Evolutionary conservation across 92 coral and sea anemone genomes (phyloP), one percentile per base, ranked within the genome.

Genomic region (Virgularia gustaviana): DNA sequence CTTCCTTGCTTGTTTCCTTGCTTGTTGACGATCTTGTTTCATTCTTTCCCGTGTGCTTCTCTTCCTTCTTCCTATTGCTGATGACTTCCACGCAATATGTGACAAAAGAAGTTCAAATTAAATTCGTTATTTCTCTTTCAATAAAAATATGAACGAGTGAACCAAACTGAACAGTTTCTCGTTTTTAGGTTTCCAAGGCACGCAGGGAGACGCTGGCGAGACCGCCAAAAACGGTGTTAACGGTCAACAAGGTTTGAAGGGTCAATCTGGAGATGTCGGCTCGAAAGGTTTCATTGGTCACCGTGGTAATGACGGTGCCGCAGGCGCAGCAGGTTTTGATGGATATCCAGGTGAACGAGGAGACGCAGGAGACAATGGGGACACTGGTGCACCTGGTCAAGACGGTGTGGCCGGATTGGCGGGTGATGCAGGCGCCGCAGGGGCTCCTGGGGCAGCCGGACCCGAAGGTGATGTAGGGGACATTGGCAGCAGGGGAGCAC

Each of bases 271-370:
- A n/a, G 13, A 27, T 30, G 18, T 13, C 15, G 75, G 75, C 12
- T 31, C 60, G 19, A 68, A 68, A 34, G 75, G 75, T 16, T 49
- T 15, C 75, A 49, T 31, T 15, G 75, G 75, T 12, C 49, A 68
- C 61, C 13, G 42, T 32, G 75, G 75, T 8, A 68, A 68, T 61
- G 18, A 37, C 9, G 75, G 75, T 51, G 42, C 75, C 13, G 32
- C 25, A 7, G 75, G 75, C 32, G 15, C 27, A 16, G 13, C 75
- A 16, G 75, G 75, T 30, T 13, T 37, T 11, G 45, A 49, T 35
- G 75, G 75, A 31, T 31, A 42, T 2, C 7, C 3, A 9, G 66
- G 66, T 9, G 19, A 6, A 10, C 15, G 9, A 9, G 66, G 66
- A 13, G 41, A 32, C 27, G 31, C 30, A 25, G 75, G 75, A 4